phyloP scores from a whole-genome alignment of 2,113 vertebrate species.

The Melanocharis versteri region DNA sequence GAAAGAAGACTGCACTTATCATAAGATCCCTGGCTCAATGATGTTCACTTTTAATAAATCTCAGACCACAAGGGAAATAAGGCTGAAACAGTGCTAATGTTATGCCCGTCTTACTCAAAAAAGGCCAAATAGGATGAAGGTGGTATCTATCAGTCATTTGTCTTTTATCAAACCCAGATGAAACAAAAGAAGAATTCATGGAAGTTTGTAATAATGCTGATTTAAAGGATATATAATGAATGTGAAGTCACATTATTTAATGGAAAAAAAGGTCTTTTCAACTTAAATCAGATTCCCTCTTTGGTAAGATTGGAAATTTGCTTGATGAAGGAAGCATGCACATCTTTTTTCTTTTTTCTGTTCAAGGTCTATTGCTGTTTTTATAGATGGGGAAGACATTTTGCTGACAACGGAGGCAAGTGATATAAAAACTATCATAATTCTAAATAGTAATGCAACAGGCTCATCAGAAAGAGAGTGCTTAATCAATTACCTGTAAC shows the following conservation, averaged over 20 bases:
- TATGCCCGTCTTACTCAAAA: neutral
- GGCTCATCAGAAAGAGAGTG: neutral
- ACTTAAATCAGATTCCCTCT: neutral
- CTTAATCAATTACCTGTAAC: neutral
- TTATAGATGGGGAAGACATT: neutral
- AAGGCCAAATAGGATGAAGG: neutral
- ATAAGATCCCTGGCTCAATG: neutral
- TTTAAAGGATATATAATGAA: neutral
- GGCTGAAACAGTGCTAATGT: neutral
- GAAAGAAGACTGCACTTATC: slow-evolving; percentile 2
- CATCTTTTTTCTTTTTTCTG: neutral
- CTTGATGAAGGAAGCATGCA: neutral
- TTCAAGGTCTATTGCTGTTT: neutral
- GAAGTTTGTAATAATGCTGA: neutral
- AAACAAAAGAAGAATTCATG: neutral
- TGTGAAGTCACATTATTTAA: neutral
- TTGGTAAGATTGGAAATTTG: neutral
- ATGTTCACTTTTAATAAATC: slow-evolving; percentile 39
- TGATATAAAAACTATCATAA: neutral
- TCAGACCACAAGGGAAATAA: slow-evolving; percentile 41
- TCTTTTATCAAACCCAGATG: neutral
- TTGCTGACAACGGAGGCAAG: neutral
- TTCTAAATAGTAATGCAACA: neutral
- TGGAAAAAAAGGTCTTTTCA: neutral
- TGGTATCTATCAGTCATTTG: neutral